These are phyloP conservation scores for Heliocidaris tuberculata DNA, from an alignment of 35 echinoderm and acorn worm genomes.

Conservation along the genomic window DNA sequence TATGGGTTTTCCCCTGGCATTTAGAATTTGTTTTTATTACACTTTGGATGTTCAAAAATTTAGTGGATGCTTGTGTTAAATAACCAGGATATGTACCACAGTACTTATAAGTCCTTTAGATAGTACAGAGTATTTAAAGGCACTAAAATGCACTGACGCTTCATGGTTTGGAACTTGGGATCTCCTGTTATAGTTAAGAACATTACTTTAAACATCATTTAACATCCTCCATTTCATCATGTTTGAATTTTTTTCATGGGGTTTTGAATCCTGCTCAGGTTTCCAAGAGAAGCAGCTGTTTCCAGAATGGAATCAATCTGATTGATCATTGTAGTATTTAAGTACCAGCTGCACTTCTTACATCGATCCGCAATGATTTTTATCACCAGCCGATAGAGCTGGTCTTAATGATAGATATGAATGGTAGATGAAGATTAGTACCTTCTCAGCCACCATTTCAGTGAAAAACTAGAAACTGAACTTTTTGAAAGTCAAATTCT, in stretches of 20 bases:
- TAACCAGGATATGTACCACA: too few species aligned
- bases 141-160: too few species aligned
- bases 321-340: not conserved
- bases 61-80: too few species aligned
- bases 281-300: not conserved
- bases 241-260: not conserved
- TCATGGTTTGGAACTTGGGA: too few species aligned
- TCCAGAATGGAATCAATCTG: not conserved
- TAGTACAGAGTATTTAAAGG: too few species aligned
- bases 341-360: not conserved
- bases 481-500: not conserved
- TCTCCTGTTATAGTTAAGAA: too few species aligned
- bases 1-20: too few species aligned
- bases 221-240: not conserved
- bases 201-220: too few species aligned
- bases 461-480: not conserved
- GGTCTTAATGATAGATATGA: not conserved
- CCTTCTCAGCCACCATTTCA: not conserved
- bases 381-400: not conserved
- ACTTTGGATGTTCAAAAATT: too few species aligned
- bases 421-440: too few species aligned
- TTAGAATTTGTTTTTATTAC: too few species aligned
- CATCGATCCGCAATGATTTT: not conserved
- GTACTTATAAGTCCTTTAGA: too few species aligned
- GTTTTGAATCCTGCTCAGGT: not conserved